Evolutionary conservation across 1,140 invertebrate genomes (phyloP).

Genomic region (Phocides pigmalion): DNA sequence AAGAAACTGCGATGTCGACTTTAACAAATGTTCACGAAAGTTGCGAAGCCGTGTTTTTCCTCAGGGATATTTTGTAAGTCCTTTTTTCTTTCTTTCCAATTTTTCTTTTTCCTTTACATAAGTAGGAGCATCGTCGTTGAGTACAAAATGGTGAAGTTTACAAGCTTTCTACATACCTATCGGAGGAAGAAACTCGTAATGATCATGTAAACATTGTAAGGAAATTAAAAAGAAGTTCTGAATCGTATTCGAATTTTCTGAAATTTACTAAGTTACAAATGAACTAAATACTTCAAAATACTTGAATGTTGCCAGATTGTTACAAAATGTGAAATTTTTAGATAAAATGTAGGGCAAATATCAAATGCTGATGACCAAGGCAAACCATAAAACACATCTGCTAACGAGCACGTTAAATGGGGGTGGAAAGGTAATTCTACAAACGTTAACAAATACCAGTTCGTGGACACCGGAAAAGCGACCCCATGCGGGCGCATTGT

Average conservation of each 20-base stretch:
- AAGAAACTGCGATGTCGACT: conserved; percentile 16
- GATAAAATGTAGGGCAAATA: neutral
- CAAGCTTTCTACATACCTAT: neutral
- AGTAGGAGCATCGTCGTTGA: conserved; percentile 3
- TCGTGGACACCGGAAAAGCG: conserved; percentile 13
- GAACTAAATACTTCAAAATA: no score
- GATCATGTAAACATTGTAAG: no score
- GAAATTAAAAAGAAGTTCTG: neutral
- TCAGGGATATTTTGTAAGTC: conserved; percentile 29
- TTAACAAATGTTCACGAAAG: conserved; percentile 30
- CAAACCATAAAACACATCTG: conserved; percentile 12
- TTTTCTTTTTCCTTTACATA: conserved; percentile 16
- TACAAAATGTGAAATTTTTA: no score
- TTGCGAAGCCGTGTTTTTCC: conserved; percentile 26
- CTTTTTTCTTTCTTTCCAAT: conserved; percentile 28
- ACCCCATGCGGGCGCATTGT: conserved; percentile 35
- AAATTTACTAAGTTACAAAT: no score
- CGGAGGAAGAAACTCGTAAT: no score
- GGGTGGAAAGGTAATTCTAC: conserved; percentile 17
- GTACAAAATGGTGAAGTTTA: conserved; percentile 3
- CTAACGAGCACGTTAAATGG: conserved; percentile 4
- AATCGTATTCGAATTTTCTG: no score
- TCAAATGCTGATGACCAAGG: neutral
- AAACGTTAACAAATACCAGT: conserved; percentile 17
- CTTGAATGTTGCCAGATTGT: no score